Percentiles rank a stretch among this genome's conserved stretches.
phyloP scores from a whole-genome alignment of 2,113 vertebrate genomes.

The Pollimyrus isidori region DNA sequence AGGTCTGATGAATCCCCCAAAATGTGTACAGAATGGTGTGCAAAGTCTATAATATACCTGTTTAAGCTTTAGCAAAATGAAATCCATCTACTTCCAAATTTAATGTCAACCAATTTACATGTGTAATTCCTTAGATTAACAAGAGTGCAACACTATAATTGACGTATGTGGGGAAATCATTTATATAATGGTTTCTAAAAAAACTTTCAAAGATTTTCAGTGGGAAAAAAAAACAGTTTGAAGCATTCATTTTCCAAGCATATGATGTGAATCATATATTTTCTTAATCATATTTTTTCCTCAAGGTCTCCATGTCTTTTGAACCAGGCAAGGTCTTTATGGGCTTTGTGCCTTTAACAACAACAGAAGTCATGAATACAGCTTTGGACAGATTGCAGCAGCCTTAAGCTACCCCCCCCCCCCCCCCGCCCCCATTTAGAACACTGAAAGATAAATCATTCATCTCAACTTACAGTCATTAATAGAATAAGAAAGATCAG shows the following conservation, averaged over 20 bases:
- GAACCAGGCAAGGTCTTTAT: not conserved
- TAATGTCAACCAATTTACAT: not conserved
- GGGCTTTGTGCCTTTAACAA: not conserved
- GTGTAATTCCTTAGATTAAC: not conserved
- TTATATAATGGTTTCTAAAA: not conserved
- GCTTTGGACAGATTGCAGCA: not conserved
- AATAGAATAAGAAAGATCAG: constrained; percentile 31
- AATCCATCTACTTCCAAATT: not conserved
- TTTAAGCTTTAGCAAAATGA: not conserved
- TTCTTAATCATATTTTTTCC: not conserved
- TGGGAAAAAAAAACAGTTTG: not conserved
- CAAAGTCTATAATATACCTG: not conserved
- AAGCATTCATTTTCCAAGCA: not conserved
- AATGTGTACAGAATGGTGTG: not conserved
- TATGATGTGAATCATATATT: not conserved
- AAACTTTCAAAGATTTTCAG: not conserved
- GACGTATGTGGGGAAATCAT: not conserved
- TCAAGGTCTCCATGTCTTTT: not conserved
- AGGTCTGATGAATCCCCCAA: not conserved
- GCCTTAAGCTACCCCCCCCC: not conserved
- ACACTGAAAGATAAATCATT: constrained; percentile 29
- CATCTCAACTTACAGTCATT: constrained; percentile 32
- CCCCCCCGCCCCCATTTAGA: constrained; percentile 15
- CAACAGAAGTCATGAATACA: not conserved
- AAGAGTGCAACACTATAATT: not conserved